phyloP scores from a whole-genome alignment of 1,140 invertebrate genomes.

The Philotrypesis tridentata region DNA sequence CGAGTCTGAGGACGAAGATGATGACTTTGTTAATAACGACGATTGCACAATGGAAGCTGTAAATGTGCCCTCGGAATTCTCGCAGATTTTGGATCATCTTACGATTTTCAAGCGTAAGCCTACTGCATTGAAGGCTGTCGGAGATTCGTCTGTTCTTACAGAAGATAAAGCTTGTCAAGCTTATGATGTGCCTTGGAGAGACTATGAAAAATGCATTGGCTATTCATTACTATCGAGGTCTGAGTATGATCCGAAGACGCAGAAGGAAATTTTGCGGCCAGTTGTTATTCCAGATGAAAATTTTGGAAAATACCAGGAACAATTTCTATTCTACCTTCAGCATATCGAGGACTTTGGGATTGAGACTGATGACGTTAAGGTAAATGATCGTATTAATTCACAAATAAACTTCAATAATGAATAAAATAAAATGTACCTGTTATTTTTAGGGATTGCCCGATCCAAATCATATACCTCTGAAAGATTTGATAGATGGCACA shows the following conservation, averaged over 20 bases:
- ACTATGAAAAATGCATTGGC: constrained; percentile 66
- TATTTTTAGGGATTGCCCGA: constrained; percentile 51
- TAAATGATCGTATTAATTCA: constrained; percentile 15
- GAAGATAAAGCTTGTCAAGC: constrained; percentile 60
- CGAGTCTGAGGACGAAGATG: constrained; percentile 53
- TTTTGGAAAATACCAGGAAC: constrained; percentile 64
- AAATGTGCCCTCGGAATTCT: constrained; percentile 15
- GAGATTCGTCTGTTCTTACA: constrained; percentile 42
- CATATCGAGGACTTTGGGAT: constrained; percentile 60
- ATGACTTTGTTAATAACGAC: not conserved
- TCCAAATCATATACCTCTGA: constrained; percentile 60
- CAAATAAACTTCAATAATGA: constrained; percentile 7
- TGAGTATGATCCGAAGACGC: constrained; percentile 45
- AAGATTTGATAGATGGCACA: constrained; percentile 61
- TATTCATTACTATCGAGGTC: constrained; percentile 59
- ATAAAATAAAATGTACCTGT: not conserved
- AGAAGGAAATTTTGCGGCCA: constrained; percentile 43
- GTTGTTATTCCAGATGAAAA: constrained; percentile 50
- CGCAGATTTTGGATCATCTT: constrained; percentile 54
- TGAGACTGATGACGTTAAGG: constrained; percentile 53
- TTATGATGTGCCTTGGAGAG: constrained; percentile 55
- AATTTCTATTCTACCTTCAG: constrained; percentile 65
- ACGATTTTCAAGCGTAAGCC: constrained; percentile 56
- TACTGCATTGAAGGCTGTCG: constrained; percentile 52
- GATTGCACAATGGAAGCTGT: not conserved